phyloP scores from a whole-genome alignment of 2,888 invertebrate genomes.

The Yponomeuta cagnagella region DNA sequence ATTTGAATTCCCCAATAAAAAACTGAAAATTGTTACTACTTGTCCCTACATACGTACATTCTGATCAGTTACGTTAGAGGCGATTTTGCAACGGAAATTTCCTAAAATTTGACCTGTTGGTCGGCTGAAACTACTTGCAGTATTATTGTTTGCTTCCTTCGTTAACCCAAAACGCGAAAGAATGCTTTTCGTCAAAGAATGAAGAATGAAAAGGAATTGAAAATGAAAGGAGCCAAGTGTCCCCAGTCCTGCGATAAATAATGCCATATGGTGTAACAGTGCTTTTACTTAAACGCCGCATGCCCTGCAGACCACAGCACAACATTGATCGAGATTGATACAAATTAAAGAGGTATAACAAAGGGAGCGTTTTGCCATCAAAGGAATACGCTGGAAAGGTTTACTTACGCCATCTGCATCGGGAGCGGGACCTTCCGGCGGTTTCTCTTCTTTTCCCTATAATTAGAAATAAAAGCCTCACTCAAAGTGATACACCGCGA shows the following conservation, averaged over 20 bases:
- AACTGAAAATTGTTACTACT: no score
- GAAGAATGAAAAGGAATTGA: not conserved
- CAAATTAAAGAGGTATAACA: slow-evolving; percentile 42
- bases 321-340: slow-evolving; percentile 37
- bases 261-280: not conserved
- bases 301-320: slow-evolving; percentile 40
- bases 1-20: no score
- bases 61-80: no score
- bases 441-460: slow-evolving; percentile 37
- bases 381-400: slow-evolving; percentile 38
- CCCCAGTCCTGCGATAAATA: not conserved
- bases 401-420: slow-evolving; percentile 42
- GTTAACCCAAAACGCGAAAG: not conserved
- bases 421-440: slow-evolving; percentile 40
- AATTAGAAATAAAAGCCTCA: slow-evolving; percentile 48
- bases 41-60: no score
- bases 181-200: not conserved
- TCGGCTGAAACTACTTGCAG: no score
- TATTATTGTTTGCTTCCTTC: not conserved
- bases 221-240: not conserved
- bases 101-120: no score
- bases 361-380: slow-evolving; percentile 36
- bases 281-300: slow-evolving; percentile 8
- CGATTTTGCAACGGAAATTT: no score
- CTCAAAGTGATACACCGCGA: slow-evolving; percentile 33